phyloP scores from a whole-genome alignment of 2,888 invertebrate genomes.

The Stenodema calcarata region DNA sequence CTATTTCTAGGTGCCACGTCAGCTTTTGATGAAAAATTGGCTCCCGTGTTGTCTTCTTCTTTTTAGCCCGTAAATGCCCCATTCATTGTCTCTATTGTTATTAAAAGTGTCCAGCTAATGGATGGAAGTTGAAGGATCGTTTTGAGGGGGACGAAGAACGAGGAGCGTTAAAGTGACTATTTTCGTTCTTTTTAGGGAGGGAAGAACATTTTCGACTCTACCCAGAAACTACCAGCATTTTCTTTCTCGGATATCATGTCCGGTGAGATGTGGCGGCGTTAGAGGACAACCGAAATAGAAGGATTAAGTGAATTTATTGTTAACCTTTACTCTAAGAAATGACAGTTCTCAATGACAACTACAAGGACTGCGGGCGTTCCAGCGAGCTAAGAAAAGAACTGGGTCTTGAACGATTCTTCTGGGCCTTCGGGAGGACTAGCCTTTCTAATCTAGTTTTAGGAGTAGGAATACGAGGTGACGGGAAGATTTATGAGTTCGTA shows the following conservation, averaged over 20 bases:
- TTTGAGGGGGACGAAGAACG: background rate
- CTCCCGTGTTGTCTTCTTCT: background rate
- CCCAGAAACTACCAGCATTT: background rate
- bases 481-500: too few relatives aligned
- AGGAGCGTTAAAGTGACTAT: background rate
- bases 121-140: background rate
- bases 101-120: background rate
- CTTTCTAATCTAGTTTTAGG: background rate
- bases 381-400: background rate
- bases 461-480: background rate
- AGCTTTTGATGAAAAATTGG: background rate
- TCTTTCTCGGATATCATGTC: background rate
- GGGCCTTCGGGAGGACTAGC: background rate
- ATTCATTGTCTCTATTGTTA: background rate
- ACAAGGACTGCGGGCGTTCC: background rate
- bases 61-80: background rate
- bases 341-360: background rate
- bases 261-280: background rate
- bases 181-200: background rate
- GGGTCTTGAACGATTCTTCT: background rate
- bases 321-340: background rate
- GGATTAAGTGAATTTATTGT: conserved; percentile 14
- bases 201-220: background rate
- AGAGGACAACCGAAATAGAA: background rate
- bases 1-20: too few relatives aligned